Percentiles rank a stretch among this genome's conserved stretches.
Conservation (phyloP, 2,797 vertebrate species). For the Cephalopachus bancanus region DNA sequence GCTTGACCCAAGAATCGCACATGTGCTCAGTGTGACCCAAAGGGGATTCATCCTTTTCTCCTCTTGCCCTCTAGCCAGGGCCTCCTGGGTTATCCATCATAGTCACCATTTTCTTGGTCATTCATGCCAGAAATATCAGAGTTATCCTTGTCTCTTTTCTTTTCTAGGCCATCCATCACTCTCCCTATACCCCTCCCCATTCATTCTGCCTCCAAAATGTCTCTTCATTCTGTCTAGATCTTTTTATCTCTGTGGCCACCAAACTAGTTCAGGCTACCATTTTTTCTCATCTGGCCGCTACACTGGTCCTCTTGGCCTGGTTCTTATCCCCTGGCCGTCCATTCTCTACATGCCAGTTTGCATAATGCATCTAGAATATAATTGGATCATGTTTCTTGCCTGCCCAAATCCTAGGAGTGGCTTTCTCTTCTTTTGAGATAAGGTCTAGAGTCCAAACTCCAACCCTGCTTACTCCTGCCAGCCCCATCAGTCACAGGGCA, state of each 20-base stretch:
- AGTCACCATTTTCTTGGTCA: neutral
- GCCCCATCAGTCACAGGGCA: neutral
- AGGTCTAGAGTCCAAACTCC: neutral
- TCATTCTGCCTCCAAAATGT: neutral
- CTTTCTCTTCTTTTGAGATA: slow-evolving; percentile 42
- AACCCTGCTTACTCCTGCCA: neutral
- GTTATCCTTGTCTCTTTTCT: slow-evolving; percentile 11
- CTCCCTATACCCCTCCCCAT: neutral
- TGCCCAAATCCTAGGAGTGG: slow-evolving; percentile 34
- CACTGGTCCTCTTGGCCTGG: neutral
- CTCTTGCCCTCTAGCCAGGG: neutral
- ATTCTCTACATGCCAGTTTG: neutral
- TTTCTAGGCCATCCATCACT: neutral
- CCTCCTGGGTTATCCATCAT: neutral
- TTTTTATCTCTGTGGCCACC: slow-evolving; percentile 10
- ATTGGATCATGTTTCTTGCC: slow-evolving; percentile 28
- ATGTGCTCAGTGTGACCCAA: neutral
- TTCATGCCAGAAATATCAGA: neutral
- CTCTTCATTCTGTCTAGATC: neutral
- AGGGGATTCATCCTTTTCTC: neutral
- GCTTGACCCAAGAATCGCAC: neutral
- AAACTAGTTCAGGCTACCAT: neutral
- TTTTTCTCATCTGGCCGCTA: neutral
- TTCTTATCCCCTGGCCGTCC: neutral
- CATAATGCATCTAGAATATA: neutral